These are phyloP conservation scores for Xylocopa sonorina DNA, from an alignment of 1,140 invertebrate species.

Conservation along the genomic window DNA sequence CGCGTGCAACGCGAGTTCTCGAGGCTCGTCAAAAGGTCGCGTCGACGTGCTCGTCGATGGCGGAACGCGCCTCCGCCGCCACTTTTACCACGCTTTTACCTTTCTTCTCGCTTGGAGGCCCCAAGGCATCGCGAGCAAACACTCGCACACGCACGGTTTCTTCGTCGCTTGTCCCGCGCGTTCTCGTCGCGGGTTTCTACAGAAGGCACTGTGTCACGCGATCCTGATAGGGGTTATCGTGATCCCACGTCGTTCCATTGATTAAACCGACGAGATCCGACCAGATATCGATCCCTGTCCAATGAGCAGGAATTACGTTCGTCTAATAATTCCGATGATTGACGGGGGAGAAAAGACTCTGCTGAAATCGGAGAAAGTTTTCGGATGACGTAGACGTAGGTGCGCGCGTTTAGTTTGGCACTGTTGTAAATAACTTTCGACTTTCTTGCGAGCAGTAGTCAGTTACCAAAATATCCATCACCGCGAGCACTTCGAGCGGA, in stretches of 20 bases:
- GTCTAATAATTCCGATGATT: neutral
- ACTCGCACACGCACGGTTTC: neutral
- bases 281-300: too few relatives aligned
- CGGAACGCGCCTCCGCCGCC: neutral
- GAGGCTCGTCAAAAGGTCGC: conserved; percentile 1
- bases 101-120: neutral
- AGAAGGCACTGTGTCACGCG: neutral
- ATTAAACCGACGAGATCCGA: too few relatives aligned
- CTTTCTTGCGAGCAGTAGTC: conserved; percentile 1
- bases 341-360: neutral
- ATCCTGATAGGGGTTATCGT: conserved; percentile 17
- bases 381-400: neutral
- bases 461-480: conserved; percentile 6
- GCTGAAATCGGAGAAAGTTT: conserved; percentile 9
- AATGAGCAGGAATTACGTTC: neutral
- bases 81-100: conserved; percentile 30
- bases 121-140: neutral
- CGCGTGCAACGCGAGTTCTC: neutral
- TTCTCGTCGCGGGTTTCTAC: neutral
- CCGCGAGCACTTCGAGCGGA: too few relatives aligned
- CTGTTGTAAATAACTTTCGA: neutral
- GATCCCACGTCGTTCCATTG: conserved; percentile 18
- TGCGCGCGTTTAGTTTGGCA: neutral
- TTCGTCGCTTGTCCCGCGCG: neutral
- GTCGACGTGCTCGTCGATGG: neutral